These are phyloP conservation scores for Passer domesticus DNA, from an alignment of 2,113 vertebrate genomes.

Conservation along the genomic window DNA sequence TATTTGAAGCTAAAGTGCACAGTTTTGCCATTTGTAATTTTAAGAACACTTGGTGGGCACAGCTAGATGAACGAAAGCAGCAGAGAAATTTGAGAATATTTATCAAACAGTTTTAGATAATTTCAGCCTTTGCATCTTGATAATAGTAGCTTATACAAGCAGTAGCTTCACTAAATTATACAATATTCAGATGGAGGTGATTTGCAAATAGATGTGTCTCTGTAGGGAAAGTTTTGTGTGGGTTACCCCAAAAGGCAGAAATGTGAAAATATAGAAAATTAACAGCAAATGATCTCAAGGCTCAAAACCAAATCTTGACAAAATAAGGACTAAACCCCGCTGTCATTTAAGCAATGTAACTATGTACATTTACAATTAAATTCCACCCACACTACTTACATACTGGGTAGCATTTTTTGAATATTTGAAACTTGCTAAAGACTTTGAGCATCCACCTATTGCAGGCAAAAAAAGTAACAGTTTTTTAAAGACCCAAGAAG, in stretches of 20 bases:
- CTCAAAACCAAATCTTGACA: background rate
- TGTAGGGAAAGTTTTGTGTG: background rate
- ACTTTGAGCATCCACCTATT: background rate
- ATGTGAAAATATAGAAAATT: background rate
- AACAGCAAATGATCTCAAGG: background rate
- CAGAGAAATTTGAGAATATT: background rate
- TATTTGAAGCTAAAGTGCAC: background rate
- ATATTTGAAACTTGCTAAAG: background rate
- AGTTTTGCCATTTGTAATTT: background rate
- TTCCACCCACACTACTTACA: background rate
- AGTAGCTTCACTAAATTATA: background rate
- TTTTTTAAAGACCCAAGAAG: background rate
- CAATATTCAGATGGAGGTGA: constrained; percentile 17
- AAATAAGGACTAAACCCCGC: background rate
- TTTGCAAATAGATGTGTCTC: constrained; percentile 10
- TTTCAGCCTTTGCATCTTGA: background rate
- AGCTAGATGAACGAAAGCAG: background rate
- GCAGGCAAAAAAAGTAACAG: background rate
- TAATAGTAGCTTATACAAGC: background rate
- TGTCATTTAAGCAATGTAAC: background rate
- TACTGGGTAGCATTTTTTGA: background rate
- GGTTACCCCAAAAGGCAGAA: constrained; percentile 12
- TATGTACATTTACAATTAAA: constrained; percentile 18
- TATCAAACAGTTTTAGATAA: constrained; percentile 25
- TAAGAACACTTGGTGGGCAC: background rate